Evolutionary conservation across 2,113 vertebrate species (phyloP).

Genomic region (Chaetura pelagica): DNA sequence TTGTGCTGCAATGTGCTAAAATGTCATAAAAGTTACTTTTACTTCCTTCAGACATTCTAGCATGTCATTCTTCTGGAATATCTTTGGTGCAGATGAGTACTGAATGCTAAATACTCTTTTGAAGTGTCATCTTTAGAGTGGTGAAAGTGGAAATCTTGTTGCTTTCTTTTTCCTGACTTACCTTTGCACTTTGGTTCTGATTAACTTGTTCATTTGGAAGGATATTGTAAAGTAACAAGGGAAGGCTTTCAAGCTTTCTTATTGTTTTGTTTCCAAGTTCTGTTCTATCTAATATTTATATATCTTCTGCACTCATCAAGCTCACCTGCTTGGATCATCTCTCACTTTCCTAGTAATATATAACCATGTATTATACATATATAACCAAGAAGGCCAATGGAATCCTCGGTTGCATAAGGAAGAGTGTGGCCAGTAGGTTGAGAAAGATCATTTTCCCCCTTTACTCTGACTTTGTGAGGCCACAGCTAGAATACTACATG

Average conservation of each 20-base stretch:
- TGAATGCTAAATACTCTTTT: background rate
- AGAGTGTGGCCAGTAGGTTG: too few relatives aligned
- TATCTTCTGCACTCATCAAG: background rate
- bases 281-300: background rate
- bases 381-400: too few relatives aligned
- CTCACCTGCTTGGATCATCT: background rate
- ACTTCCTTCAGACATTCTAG: constrained; percentile 10
- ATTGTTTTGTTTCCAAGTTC: background rate
- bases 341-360: background rate
- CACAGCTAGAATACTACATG: too few relatives aligned
- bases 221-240: background rate
- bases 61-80: background rate
- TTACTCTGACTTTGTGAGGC: too few relatives aligned
- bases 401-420: too few relatives aligned
- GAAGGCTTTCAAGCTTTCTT: background rate
- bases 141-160: background rate
- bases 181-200: background rate
- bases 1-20: background rate
- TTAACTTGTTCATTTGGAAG: background rate
- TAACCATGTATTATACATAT: background rate
- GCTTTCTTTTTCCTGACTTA: background rate
- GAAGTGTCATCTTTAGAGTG: background rate
- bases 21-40: constrained; percentile 33
- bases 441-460: too few relatives aligned
- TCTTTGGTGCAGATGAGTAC: background rate